Percentiles rank a stretch among this genome's conserved stretches.
phyloP scores from a whole-genome alignment of 2,888 invertebrate genomes.

The Lycophotia porphyrea region DNA sequence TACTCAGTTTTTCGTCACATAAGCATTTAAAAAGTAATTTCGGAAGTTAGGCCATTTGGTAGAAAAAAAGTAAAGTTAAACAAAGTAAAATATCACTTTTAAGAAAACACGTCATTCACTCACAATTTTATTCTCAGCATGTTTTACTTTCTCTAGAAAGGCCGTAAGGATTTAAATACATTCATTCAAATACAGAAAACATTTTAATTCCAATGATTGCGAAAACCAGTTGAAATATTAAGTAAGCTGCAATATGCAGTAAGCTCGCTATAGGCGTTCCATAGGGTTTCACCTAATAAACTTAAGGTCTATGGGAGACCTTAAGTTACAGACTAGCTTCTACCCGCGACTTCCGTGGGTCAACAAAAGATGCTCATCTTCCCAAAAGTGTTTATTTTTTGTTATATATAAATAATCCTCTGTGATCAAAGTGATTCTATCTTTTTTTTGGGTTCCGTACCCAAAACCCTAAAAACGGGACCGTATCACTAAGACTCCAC shows the following conservation, averaged over 20 bases:
- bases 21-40: neutral
- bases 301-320: constrained; percentile 15
- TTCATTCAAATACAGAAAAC: constrained; percentile 57
- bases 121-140: constrained; percentile 53
- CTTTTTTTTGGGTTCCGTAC: too few species aligned
- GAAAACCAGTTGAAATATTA: constrained; percentile 50
- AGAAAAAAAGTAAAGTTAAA: constrained; percentile 2
- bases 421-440: neutral
- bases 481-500: too few species aligned
- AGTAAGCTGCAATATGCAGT: constrained; percentile 30
- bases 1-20: neutral
- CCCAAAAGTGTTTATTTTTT: neutral
- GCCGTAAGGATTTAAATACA: constrained; percentile 59
- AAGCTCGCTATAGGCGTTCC: constrained; percentile 11
- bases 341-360: neutral
- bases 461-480: too few species aligned
- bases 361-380: neutral
- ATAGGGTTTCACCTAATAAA: constrained; percentile 44
- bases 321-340: neutral
- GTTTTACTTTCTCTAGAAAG: constrained; percentile 63
- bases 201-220: constrained; percentile 55
- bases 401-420: neutral
- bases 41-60: neutral
- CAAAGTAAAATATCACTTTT: constrained; percentile 27
- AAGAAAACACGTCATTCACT: constrained; percentile 34